Percentiles rank a stretch among this genome's conserved stretches.
These are phyloP conservation scores for Heliconius ismenius DNA, from an alignment of 2,888 invertebrate genomes.

Conservation along the genomic window DNA sequence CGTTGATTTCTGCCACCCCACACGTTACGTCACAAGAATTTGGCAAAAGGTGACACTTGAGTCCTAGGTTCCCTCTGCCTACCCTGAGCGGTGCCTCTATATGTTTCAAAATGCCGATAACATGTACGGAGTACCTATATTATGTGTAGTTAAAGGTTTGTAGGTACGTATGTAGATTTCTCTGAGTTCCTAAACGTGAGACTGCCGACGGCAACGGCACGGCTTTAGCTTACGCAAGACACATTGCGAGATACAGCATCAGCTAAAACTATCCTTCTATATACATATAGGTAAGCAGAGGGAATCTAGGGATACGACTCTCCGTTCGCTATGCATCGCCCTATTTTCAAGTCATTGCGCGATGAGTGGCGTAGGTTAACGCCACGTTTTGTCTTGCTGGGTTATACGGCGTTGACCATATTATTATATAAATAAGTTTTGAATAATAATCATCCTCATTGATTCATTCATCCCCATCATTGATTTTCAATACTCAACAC, in stretches of 20 bases:
- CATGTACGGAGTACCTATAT: neutral
- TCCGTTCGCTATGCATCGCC: too few species aligned
- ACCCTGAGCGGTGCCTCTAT: neutral
- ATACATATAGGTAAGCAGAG: neutral
- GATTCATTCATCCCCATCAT: too few species aligned
- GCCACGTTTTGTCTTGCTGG: neutral
- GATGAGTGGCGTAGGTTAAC: neutral
- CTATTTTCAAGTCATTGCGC: too few species aligned
- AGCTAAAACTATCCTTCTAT: neutral
- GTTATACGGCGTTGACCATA: neutral
- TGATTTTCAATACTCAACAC: too few species aligned
- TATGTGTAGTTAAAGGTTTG: too few species aligned
- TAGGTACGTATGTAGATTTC: too few species aligned
- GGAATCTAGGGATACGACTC: neutral
- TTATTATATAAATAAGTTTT: neutral
- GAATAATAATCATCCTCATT: neutral
- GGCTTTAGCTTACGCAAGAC: neutral
- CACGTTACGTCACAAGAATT: neutral
- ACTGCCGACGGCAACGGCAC: neutral
- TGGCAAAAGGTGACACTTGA: neutral
- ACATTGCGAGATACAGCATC: too few species aligned
- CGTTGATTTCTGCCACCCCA: too few species aligned
- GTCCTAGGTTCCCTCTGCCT: neutral
- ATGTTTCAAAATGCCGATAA: neutral
- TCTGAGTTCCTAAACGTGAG: neutral